phyloP scores from a whole-genome alignment of 2,888 invertebrate species.

The Epinotia nisella region DNA sequence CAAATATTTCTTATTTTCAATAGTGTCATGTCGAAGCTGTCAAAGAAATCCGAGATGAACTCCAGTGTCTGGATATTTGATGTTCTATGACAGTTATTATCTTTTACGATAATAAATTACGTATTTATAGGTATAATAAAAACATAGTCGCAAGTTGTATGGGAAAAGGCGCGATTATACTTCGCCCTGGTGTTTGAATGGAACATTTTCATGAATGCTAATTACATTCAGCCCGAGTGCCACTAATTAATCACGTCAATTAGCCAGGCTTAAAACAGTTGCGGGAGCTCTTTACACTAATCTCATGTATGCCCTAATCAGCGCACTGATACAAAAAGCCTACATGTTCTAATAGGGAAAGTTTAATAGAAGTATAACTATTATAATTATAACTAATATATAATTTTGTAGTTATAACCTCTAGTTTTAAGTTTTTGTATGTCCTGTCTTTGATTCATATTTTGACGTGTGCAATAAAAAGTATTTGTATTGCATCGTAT shows the following conservation, averaged over 20 bases:
- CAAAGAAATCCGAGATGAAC: slow-evolving; percentile 19
- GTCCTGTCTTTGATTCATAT: no score
- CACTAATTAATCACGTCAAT: slow-evolving; percentile 36
- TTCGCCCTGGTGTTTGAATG: slow-evolving; percentile 3
- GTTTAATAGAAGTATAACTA: no score
- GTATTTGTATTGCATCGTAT: neutral
- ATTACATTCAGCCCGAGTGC: slow-evolving; percentile 18
- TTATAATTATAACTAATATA: neutral
- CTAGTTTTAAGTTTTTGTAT: no score
- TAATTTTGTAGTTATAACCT: neutral
- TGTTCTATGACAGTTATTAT: slow-evolving; percentile 4
- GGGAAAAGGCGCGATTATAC: neutral
- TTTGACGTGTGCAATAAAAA: no score
- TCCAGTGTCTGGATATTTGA: slow-evolving; percentile 14
- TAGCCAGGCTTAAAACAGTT: slow-evolving; percentile 25
- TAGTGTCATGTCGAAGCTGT: slow-evolving; percentile 17
- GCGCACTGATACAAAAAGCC: neutral
- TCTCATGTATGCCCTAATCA: slow-evolving; percentile 20
- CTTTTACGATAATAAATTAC: neutral
- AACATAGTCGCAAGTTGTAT: slow-evolving; percentile 5
- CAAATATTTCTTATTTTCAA: slow-evolving; percentile 14
- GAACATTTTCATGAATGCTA: slow-evolving; percentile 19
- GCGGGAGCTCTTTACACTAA: slow-evolving; percentile 23
- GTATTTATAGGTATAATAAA: neutral
- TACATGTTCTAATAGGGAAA: neutral